A percentile compares a stretch with the other conserved stretches of the same genome.
Evolutionary conservation across 2,113 vertebrate genomes (phyloP).

Genomic region (Rhegmatorhina hoffmannsi): DNA sequence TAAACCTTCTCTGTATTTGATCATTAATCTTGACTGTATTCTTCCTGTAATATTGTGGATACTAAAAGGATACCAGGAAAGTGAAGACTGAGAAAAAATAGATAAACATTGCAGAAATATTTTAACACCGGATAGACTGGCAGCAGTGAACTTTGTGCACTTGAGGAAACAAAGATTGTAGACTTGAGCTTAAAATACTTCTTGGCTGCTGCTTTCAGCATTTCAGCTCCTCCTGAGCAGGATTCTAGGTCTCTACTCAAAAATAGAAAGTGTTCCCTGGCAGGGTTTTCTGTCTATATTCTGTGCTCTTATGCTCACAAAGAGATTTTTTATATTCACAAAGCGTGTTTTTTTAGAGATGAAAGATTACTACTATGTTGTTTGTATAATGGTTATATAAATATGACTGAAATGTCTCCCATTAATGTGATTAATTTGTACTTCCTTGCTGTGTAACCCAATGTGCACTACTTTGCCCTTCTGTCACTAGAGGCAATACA

Average conservation of each 20-base stretch:
- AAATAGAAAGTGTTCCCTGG: conserved; percentile 1
- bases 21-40: not conserved
- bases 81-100: not conserved
- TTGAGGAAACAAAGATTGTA: not conserved
- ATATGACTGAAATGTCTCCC: not conserved
- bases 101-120: not conserved
- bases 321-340: not conserved
- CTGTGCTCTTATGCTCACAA: not conserved
- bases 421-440: not conserved
- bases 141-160: not conserved
- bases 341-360: not conserved
- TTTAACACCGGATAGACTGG: not conserved
- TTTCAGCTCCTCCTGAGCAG: not conserved
- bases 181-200: not conserved
- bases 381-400: not conserved
- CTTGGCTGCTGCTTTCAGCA: not conserved
- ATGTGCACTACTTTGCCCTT: not conserved
- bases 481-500: not conserved
- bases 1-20: not conserved
- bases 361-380: not conserved
- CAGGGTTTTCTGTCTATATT: not conserved
- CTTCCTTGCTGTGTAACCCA: not conserved
- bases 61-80: not conserved
- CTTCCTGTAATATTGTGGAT: not conserved
- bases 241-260: conserved; percentile 43